Evolutionary conservation across 2,797 vertebrate species (phyloP), one percentile per base, ranked within the genome.

Genomic region (Neopelma chrysocephalum): DNA sequence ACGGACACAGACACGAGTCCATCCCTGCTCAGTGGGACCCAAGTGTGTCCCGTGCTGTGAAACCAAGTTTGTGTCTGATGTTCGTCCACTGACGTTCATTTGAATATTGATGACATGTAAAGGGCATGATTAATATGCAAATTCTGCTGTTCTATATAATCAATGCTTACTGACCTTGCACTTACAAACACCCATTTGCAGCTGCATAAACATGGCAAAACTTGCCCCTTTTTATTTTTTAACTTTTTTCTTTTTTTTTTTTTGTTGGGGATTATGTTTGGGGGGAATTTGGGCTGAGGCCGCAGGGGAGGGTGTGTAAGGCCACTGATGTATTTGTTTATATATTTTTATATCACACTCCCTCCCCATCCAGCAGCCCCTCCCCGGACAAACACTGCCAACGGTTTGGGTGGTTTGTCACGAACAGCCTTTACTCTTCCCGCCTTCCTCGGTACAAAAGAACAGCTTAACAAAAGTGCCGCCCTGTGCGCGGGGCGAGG

Each of bases 11-110:
- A 40, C 47, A 16, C 2, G 4, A 19, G 26, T 32, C 21, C 0
- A 1, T 13, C 42, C 62, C 7, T 7, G 34, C 34, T 34, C 3
- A 1, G 48, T 4, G 16, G 34, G 12, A 29, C 42, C 9, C 5
- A 1, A 16, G 42, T 1, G 1, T 27, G 36, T n/a, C 64, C 36
- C 12, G 4, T 18, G 56, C 57, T 64, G 16, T 50, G 71, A 29
- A 61, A 25, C 11, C 4, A 17, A 38, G 20, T n/a, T 45, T 11
- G 57, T 64, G 64, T 26, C 57, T 45, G 14, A 64, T 26, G n/a
- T 6, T 31, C 1, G 5, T n/a, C 27, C 43, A 9, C 9, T 11
- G 64, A 13, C 10, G 14, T 26, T 32, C 0, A 11, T 71, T 40
- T 45, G 29, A 45, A 71, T 64, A 71, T 26, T 51, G 51, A 51